A percentile compares a stretch with the other conserved stretches of the same genome.
Conservation (phyloP, 2,797 vertebrate species). For the Dendrocincla tyrannina region DNA sequence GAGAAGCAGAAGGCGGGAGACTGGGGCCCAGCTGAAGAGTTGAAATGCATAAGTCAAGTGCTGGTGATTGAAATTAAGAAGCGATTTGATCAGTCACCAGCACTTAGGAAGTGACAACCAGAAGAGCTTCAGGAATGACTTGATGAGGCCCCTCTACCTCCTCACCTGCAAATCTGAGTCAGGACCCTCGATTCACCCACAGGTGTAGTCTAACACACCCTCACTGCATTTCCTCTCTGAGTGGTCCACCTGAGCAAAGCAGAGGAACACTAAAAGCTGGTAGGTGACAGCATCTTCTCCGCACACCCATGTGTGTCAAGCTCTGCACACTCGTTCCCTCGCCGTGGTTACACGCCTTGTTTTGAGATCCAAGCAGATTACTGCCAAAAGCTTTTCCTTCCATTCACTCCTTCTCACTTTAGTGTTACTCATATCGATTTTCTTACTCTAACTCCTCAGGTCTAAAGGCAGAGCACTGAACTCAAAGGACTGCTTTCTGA, state of each 20-base stretch:
- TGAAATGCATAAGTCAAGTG: not conserved
- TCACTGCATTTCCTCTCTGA: not conserved
- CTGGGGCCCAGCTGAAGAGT: not conserved
- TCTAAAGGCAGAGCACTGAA: conserved; percentile 49
- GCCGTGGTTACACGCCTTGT: conserved; percentile 23
- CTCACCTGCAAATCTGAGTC: not conserved
- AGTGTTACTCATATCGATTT: conserved; percentile 69
- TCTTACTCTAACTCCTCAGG: conserved; percentile 13
- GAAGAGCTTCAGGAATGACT: not conserved
- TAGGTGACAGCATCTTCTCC: not conserved
- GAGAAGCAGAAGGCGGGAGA: not conserved
- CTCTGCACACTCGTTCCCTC: not conserved
- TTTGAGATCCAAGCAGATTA: conserved; percentile 30
- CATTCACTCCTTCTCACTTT: conserved; percentile 59
- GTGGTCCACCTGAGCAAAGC: not conserved
- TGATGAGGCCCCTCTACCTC: not conserved
- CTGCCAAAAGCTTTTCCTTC: conserved; percentile 66
- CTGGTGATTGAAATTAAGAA: not conserved
- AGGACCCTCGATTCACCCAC: not conserved
- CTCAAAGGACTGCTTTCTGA: not conserved
- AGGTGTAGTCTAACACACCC: not conserved
- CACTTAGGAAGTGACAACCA: not conserved
- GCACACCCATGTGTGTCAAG: not conserved
- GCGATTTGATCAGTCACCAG: not conserved
- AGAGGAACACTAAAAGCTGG: not conserved